Evolutionary conservation across 2,888 invertebrate genomes (phyloP).

Genomic region (Zeuzera pyrina): DNA sequence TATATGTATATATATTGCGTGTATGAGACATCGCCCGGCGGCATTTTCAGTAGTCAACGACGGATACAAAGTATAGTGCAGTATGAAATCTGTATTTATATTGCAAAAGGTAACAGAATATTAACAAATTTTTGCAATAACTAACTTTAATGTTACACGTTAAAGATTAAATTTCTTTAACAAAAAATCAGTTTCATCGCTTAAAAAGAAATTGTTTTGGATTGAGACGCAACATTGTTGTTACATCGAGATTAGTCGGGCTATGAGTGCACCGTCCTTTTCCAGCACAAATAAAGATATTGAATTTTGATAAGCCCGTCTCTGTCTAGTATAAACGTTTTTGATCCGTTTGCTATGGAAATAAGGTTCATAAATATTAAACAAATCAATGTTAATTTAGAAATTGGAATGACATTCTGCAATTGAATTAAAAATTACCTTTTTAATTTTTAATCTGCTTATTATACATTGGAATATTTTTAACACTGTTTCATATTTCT

Average conservation of each 20-base stretch:
- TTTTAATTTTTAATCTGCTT: too few species aligned
- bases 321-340: conserved; percentile 38
- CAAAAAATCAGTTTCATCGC: conserved; percentile 1
- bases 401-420: too few species aligned
- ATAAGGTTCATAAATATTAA: conserved; percentile 5
- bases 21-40: conserved; percentile 18
- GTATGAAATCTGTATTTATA: too few species aligned
- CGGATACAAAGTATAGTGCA: conserved; percentile 45
- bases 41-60: conserved; percentile 33
- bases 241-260: conserved; percentile 58
- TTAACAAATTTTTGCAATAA: too few species aligned
- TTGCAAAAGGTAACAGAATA: too few species aligned
- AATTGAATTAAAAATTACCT: too few species aligned
- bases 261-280: conserved; percentile 53
- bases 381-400: too few species aligned
- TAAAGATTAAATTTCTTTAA: too few species aligned
- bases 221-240: conserved; percentile 66
- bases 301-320: conserved; percentile 59
- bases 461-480: too few species aligned
- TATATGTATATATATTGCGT: too few species aligned
- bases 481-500: too few species aligned
- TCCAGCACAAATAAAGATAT: conserved; percentile 65
- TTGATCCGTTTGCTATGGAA: conserved; percentile 4
- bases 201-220: conserved; percentile 28
- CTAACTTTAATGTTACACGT: too few species aligned